These are phyloP conservation scores for Cotesia chilonis DNA, from an alignment of 1,140 invertebrate genomes.

Conservation along the genomic window DNA sequence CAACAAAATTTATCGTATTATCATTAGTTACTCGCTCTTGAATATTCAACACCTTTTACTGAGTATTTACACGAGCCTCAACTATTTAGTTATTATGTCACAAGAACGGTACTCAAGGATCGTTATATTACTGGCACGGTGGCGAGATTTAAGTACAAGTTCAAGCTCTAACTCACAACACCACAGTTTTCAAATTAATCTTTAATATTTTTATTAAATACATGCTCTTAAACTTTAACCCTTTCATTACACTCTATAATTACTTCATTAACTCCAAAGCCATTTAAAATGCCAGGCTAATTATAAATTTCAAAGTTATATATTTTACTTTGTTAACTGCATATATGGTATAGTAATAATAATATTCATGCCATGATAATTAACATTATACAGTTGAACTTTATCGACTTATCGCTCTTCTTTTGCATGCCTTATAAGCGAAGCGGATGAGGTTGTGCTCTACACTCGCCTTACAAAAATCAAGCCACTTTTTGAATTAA, in stretches of 20 bases:
- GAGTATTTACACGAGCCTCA: background rate
- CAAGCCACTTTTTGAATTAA: too few species aligned
- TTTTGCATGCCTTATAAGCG: too few species aligned
- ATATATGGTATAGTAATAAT: too few species aligned
- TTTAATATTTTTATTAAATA: background rate
- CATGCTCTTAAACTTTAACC: too few species aligned
- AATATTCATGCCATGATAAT: too few species aligned
- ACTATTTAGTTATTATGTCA: background rate
- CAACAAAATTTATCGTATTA: background rate
- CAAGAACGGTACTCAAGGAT: background rate
- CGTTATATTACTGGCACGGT: background rate
- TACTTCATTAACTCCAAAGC: too few species aligned
- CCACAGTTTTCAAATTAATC: background rate
- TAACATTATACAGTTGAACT: background rate
- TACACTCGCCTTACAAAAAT: too few species aligned
- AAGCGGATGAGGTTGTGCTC: too few species aligned
- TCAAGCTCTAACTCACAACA: background rate
- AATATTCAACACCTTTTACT: conserved; percentile 1
- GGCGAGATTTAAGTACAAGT: background rate
- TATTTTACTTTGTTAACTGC: too few species aligned
- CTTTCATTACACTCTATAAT: too few species aligned
- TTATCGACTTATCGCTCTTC: background rate
- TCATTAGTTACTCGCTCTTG: background rate
- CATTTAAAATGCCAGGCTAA: too few species aligned
- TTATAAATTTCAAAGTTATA: too few species aligned